These are phyloP conservation scores for Athalia circularis DNA, from an alignment of 2,888 invertebrate species.

Conservation along the genomic window DNA sequence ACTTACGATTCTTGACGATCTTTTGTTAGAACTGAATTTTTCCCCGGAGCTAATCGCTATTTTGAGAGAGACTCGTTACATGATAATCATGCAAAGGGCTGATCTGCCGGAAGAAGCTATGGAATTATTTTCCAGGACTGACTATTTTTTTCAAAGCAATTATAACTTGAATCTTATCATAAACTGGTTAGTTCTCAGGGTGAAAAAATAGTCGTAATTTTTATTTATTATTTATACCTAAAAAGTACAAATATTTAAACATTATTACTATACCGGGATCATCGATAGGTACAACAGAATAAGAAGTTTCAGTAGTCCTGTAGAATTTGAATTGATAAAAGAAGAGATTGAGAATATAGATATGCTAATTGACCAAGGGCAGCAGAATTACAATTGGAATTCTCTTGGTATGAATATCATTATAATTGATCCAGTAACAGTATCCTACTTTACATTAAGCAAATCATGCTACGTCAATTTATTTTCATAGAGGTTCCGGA, in stretches of 20 bases:
- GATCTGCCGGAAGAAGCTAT: constrained; percentile 80
- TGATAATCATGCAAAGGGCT: constrained; percentile 81
- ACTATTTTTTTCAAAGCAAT: constrained; percentile 78
- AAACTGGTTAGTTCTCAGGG: constrained; percentile 60
- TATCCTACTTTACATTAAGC: constrained; percentile 24
- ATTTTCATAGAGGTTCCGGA: constrained; percentile 76
- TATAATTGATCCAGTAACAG: neutral
- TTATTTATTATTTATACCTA: no score
- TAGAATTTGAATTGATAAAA: constrained; percentile 86
- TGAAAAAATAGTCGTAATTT: neutral
- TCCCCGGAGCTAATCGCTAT: constrained; percentile 82
- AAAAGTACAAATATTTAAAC: neutral
- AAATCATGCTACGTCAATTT: neutral
- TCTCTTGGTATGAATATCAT: constrained; percentile 81
- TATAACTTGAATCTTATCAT: constrained; percentile 69
- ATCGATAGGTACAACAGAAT: constrained; percentile 86
- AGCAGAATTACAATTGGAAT: constrained; percentile 86
- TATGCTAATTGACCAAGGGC: constrained; percentile 80
- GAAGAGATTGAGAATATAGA: constrained; percentile 87
- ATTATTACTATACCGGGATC: constrained; percentile 11
- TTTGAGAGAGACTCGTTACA: constrained; percentile 88
- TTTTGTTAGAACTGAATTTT: constrained; percentile 81
- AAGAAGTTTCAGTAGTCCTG: constrained; percentile 82
- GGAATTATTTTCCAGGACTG: constrained; percentile 81
- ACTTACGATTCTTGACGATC: constrained; percentile 77